Conservation (phyloP, 2,113 vertebrate genomes). For the Paralichthys olivaceus region DNA sequence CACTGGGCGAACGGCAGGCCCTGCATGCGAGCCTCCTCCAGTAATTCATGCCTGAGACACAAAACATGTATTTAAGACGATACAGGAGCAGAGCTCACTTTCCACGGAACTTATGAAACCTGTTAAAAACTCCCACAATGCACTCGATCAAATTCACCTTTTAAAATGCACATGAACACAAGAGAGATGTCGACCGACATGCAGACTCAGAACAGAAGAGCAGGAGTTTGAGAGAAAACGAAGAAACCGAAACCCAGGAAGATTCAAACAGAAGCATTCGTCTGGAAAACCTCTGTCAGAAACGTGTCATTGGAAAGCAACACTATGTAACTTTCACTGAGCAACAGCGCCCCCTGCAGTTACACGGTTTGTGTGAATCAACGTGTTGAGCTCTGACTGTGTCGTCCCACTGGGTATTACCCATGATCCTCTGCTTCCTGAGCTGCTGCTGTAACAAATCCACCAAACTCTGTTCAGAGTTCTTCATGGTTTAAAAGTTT, state of each 20-base stretch:
- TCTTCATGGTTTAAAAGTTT: too few species aligned
- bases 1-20: constrained; percentile 96
- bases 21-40: constrained; percentile 94
- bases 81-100: background rate
- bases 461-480: too few species aligned
- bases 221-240: constrained; percentile 47
- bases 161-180: constrained; percentile 1
- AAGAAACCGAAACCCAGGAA: constrained; percentile 38
- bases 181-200: constrained; percentile 31
- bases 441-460: too few species aligned
- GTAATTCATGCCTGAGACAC: constrained; percentile 87
- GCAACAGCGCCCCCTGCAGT: too few species aligned
- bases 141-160: background rate
- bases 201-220: constrained; percentile 48
- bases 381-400: too few species aligned
- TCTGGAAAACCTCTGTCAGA: background rate
- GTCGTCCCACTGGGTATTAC: too few species aligned
- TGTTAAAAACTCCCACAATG: constrained; percentile 2
- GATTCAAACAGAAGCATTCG: constrained; percentile 4
- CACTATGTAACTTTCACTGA: too few species aligned
- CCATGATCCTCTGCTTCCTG: too few species aligned
- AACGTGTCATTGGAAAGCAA: too few species aligned
- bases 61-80: constrained; percentile 3
- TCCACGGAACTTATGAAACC: background rate
- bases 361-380: too few species aligned